Conservation (phyloP, 2,113 vertebrate species). For the Gorsachius goisagi region DNA sequence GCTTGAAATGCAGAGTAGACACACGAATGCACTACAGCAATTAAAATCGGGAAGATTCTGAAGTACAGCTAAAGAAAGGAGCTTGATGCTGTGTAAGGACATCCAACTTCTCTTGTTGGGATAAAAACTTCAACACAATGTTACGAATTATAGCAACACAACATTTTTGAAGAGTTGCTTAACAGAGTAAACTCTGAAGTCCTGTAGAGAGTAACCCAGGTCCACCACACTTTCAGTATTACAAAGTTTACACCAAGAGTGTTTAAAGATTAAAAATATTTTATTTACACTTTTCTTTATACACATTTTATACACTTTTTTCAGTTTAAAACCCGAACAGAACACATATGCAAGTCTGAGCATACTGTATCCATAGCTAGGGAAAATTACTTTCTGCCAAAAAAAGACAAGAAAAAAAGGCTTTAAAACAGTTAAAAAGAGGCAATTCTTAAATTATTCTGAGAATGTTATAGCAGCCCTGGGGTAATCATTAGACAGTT, state of each 20-base stretch:
- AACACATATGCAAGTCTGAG: conserved; percentile 71
- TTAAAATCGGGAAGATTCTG: neutral
- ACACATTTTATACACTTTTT: conserved; percentile 78
- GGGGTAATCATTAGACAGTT: conserved; percentile 65
- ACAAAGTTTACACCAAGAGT: conserved; percentile 32
- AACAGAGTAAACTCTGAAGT: neutral
- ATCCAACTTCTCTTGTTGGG: neutral
- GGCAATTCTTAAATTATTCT: conserved; percentile 73
- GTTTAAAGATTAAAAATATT: conserved; percentile 84
- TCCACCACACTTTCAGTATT: neutral
- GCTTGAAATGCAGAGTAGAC: neutral
- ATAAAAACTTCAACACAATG: neutral
- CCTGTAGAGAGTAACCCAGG: neutral
- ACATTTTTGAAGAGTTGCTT: neutral
- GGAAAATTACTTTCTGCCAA: conserved; percentile 69
- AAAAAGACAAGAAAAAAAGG: conserved; percentile 50
- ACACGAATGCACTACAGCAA: neutral
- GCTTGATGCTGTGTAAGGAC: neutral
- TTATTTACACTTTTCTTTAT: conserved; percentile 84
- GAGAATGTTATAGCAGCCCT: conserved; percentile 65
- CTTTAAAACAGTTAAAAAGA: conserved; percentile 72
- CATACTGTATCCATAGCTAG: conserved; percentile 73
- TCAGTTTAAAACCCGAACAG: conserved; percentile 75
- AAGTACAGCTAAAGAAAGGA: neutral
- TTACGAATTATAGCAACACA: neutral